Evolutionary conservation across 2,113 vertebrate genomes (phyloP).

Genomic region (Pteruthius melanotis): DNA sequence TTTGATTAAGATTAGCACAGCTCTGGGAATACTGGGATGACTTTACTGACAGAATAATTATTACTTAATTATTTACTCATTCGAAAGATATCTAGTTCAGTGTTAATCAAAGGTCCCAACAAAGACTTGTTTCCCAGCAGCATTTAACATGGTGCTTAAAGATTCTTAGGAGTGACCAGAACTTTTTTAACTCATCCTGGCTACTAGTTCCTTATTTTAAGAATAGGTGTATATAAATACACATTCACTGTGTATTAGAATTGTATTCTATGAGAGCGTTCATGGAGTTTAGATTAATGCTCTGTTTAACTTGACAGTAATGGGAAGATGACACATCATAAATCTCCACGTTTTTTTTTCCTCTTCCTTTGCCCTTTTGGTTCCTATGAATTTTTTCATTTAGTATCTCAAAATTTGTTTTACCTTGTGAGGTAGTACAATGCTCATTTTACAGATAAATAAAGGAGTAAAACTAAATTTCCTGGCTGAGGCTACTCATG

Average conservation of each 20-base stretch:
- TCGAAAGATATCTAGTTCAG: not conserved
- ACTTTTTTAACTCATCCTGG: not conserved
- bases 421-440: not conserved
- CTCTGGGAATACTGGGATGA: not conserved
- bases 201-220: not conserved
- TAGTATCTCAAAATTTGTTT: not conserved
- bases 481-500: not conserved
- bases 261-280: not conserved
- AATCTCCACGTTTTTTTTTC: not conserved
- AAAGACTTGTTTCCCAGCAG: not conserved
- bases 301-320: not conserved
- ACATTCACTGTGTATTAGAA: not conserved
- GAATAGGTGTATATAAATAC: not conserved
- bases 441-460: not conserved
- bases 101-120: not conserved
- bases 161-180: not conserved
- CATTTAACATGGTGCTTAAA: not conserved
- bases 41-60: not conserved
- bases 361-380: not conserved
- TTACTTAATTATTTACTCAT: not conserved
- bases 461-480: not conserved
- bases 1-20: not conserved
- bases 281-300: not conserved
- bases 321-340: not conserved
- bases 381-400: not conserved